Base-by-base conservation (phyloP, 2,888 invertebrate genomes). In the Pogonocherus hispidulus region DNA sequence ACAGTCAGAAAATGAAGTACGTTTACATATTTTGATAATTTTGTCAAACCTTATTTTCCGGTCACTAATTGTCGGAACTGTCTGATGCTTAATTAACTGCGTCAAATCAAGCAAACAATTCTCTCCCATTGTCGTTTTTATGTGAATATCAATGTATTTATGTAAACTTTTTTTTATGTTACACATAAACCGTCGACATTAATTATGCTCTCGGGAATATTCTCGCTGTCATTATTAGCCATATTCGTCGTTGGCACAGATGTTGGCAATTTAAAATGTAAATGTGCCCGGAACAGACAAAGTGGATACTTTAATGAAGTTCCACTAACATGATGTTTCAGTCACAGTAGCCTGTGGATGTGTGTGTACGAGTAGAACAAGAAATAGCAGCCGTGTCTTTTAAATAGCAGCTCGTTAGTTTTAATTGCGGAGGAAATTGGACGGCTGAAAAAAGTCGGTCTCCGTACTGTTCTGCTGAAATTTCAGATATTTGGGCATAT, bases 321-420 rank as follows among this genome's bases (percentile, higher is more conserved):
- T 52, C 19, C 52, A 14, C 32, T 52, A 52, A 52, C 52, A 52
- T 18, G 52, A 52, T 27, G 32, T 27, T 32, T 16, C 18, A 9
- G 8, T 32, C 9, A 4, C 18, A 32, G 18, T 16, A 32, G 16
- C 18, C 52, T 20, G 4, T 16, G 19, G 3, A 27, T 14, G 41
- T 41, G 41, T 37, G 37, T 9, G 2, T 32, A 16, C 32, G 32
- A 32, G 9, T 35, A 8, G 52, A 52, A 18, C 52, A 32, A 19
- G 47, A 1, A 6, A 16, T 18, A 47, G 23, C 51, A 27, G 14
- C 27, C 23, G 2, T 11, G 20, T 20, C 27, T 16, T 23, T 22
- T 51, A 27, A 51, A 51, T 51, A 51, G 27, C 51, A 27, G 32
- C 52, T 52, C 52, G 32, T 52, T 52, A 52, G 52, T 52, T 52